Base-by-base conservation (phyloP, 2,888 invertebrate species). In the Aricia artaxerxes region DNA sequence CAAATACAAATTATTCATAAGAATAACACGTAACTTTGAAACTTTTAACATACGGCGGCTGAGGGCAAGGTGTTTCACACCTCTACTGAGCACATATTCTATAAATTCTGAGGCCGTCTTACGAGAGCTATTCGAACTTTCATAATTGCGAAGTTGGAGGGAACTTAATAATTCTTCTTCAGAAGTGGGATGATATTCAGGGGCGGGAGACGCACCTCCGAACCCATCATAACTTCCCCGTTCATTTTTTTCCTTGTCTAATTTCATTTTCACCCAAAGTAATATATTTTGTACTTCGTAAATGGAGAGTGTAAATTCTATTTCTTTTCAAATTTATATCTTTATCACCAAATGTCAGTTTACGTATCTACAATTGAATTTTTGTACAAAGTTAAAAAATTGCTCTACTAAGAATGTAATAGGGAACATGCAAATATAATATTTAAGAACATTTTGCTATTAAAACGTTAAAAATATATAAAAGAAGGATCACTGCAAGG, bases 151-250 rank as follows among this genome's bases (percentile, higher is more conserved):
- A 93, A 94, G 94, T 94, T 94, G 89, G 91, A 88, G 85, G 88
- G 91, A 94, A 94, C 92, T 94, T 94, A 94, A 94, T 94, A 94
- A 94, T 94, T 94, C 94, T 94, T 94, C 94, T 93, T 94, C 89
- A 88, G 90, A 93, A 94, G 92, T 92, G 86, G 91, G 91, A 92
- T 94, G 94, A 92, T 94, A 93, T 94, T 94, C 94, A 92, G 91
- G 86, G 90, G 88, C 85, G 88, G 89, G 90, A 89, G 87, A 87
- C 89, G 88, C 88, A 85, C 88, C 89, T 89, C 90, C 88, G 87
- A 86, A 89, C 88, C 88, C 88, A 80, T 79, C 78, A 83, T 82
- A 80, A 90, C 88, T 89, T 88, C 89, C 89, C 89, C 72, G 73
- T 79, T 73, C 86, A 85, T 88, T 88, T 87, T 87, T 89, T 88